Percentiles rank a stretch among this genome's conserved stretches.
Conservation (phyloP, 2,888 invertebrate species). For the Allolobophora icterica region DNA sequence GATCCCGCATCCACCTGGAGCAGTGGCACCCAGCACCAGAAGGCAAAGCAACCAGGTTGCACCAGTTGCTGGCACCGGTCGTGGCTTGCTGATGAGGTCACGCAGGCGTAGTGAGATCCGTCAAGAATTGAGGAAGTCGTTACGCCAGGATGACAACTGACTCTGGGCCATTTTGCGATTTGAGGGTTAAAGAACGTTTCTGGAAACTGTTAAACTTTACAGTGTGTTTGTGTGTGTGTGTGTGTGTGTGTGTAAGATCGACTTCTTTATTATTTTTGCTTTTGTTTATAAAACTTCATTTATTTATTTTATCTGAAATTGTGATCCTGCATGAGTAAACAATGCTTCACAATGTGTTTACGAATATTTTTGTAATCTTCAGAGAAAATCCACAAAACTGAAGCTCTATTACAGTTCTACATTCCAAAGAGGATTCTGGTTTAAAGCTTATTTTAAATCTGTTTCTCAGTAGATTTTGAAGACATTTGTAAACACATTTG, state of each 20-base stretch:
- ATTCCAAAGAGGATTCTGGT: background rate
- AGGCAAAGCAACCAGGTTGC: background rate
- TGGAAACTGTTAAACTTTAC: background rate
- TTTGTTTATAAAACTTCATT: background rate
- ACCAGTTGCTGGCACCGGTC: background rate
- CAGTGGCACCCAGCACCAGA: background rate
- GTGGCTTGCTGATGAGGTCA: slow-evolving; percentile 8
- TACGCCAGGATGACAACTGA: background rate
- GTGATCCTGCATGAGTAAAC: background rate
- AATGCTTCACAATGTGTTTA: background rate
- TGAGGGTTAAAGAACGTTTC: background rate
- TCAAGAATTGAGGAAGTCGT: slow-evolving; percentile 4
- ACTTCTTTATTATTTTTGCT: background rate
- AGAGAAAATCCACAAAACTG: background rate
- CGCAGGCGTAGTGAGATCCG: slow-evolving; percentile 17
- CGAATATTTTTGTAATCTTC: background rate
- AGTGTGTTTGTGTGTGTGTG: background rate
- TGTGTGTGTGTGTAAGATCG: too few relatives aligned
- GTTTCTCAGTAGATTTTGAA: background rate
- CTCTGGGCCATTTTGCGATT: background rate
- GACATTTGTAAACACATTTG: background rate
- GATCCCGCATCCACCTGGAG: background rate
- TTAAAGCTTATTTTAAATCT: background rate
- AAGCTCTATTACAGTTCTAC: background rate
- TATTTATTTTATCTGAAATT: background rate